Conservation (phyloP, 2,888 invertebrate species). For the Ypsolopha scabrella region DNA sequence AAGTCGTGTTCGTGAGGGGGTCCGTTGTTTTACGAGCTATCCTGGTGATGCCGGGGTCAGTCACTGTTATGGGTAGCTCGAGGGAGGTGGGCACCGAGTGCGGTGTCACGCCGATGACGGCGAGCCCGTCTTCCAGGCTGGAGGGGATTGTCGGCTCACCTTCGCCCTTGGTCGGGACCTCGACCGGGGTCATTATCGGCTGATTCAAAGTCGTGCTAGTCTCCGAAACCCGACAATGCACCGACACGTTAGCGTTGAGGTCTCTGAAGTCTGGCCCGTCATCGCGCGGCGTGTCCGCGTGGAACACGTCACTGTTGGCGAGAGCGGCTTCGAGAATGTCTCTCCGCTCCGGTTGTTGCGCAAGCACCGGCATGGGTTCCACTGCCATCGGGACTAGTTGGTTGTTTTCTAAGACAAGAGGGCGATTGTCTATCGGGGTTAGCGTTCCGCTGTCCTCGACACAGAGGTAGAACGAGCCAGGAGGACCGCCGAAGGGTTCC, state of each 20-base stretch:
- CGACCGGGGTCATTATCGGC: conserved; percentile 86
- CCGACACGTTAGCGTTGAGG: conserved; percentile 66
- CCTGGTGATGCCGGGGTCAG: conserved; percentile 74
- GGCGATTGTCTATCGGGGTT: conserved; percentile 78
- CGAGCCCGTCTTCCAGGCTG: conserved; percentile 66
- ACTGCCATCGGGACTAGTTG: conserved; percentile 55
- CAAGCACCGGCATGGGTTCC: conserved; percentile 32
- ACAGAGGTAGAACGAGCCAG: conserved; percentile 80
- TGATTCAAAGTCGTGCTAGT: conserved; percentile 81
- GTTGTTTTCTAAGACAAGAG: conserved; percentile 66
- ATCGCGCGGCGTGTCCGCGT: conserved; percentile 58
- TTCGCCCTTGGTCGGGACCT: conserved; percentile 72
- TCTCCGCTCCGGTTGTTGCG: conserved; percentile 62
- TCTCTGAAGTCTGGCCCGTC: conserved; percentile 73
- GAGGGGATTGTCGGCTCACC: conserved; percentile 35
- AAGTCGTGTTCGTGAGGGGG: conserved; percentile 37
- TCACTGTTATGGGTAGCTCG: conserved; percentile 81
- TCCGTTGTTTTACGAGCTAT: conserved; percentile 60
- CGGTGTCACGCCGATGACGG: conserved; percentile 69
- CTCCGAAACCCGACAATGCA: conserved; percentile 76
- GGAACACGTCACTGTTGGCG: conserved; percentile 81
- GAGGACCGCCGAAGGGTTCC: conserved; percentile 78
- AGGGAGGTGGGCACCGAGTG: conserved; percentile 75
- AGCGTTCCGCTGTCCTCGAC: conserved; percentile 79
- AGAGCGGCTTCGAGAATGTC: conserved; percentile 82